Evolutionary conservation across 1,140 invertebrate genomes (phyloP).

Genomic region (Heliconius himera): DNA sequence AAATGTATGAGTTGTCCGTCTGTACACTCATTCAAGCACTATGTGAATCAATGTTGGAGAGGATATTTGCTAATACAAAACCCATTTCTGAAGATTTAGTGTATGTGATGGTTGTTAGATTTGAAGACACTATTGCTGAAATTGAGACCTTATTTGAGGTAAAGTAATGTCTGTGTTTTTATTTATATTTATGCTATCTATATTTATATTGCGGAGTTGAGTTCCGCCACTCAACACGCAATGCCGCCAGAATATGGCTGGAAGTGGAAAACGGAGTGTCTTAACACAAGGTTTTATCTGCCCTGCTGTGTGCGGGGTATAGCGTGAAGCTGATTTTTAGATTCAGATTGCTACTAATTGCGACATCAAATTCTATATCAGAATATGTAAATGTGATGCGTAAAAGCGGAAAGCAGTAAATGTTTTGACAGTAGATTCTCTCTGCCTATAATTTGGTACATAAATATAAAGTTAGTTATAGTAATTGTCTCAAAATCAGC

Average conservation of each 20-base stretch:
- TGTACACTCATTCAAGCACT: constrained; percentile 60
- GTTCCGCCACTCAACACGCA: neutral
- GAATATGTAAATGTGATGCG: too few species aligned
- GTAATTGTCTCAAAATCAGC: too few species aligned
- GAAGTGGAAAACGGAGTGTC: too few species aligned
- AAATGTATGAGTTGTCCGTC: constrained; percentile 71
- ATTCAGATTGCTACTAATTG: too few species aligned
- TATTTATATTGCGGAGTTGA: neutral
- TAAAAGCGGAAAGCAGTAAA: too few species aligned
- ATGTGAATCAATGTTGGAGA: constrained; percentile 58
- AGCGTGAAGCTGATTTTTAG: too few species aligned
- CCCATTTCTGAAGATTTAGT: constrained; percentile 62
- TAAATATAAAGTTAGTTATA: too few species aligned
- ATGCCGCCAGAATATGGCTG: too few species aligned
- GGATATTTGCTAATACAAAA: constrained; percentile 53
- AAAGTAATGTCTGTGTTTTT: constrained; percentile 17
- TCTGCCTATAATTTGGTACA: neutral
- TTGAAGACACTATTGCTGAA: constrained; percentile 56
- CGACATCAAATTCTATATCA: too few species aligned
- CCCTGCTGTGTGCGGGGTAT: too few species aligned
- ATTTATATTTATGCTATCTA: neutral
- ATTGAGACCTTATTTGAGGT: constrained; percentile 62
- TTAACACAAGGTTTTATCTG: too few species aligned
- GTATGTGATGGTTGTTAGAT: constrained; percentile 59
- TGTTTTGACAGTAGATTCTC: too few species aligned